Evolutionary conservation across 2,797 vertebrate genomes (phyloP).

Genomic region (Diplodus puntazzo): DNA sequence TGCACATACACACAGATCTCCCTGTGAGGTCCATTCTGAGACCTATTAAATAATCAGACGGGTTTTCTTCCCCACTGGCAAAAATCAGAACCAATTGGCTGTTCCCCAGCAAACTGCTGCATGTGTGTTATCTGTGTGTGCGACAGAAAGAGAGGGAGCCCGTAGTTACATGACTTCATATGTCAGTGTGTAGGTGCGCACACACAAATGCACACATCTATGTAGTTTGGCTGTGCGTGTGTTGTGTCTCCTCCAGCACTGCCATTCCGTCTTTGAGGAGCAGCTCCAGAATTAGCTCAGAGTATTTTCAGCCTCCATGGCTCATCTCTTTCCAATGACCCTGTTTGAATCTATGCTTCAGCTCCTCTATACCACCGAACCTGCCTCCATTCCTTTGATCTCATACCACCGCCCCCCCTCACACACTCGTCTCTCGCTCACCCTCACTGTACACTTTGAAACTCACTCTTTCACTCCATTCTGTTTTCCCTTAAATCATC

Average conservation of each 20-base stretch:
- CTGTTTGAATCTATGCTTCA: constrained; percentile 44
- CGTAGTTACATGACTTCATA: background rate
- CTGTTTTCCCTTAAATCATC: background rate
- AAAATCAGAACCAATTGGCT: constrained; percentile 59
- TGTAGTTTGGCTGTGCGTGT: constrained; percentile 5
- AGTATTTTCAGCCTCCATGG: constrained; percentile 58
- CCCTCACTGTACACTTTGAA: background rate
- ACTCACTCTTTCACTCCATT: background rate
- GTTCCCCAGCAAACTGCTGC: constrained; percentile 43
- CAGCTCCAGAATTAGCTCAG: constrained; percentile 49
- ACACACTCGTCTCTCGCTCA: background rate
- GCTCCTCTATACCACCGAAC: constrained; percentile 52
- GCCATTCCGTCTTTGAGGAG: constrained; percentile 39
- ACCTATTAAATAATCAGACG: constrained; percentile 74
- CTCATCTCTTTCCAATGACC: constrained; percentile 61
- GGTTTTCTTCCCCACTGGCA: constrained; percentile 62
- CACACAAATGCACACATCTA: constrained; percentile 12
- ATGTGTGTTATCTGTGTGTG: constrained; percentile 6
- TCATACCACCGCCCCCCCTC: background rate
- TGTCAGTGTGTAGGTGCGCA: constrained; percentile 22
- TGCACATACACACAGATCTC: constrained; percentile 25
- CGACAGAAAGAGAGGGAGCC: background rate
- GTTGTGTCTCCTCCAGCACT: constrained; percentile 16
- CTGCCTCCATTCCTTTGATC: constrained; percentile 45
- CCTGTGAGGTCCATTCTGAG: constrained; percentile 60